phyloP scores from a whole-genome alignment of 2,797 vertebrate species.

The Myotis myotis region DNA sequence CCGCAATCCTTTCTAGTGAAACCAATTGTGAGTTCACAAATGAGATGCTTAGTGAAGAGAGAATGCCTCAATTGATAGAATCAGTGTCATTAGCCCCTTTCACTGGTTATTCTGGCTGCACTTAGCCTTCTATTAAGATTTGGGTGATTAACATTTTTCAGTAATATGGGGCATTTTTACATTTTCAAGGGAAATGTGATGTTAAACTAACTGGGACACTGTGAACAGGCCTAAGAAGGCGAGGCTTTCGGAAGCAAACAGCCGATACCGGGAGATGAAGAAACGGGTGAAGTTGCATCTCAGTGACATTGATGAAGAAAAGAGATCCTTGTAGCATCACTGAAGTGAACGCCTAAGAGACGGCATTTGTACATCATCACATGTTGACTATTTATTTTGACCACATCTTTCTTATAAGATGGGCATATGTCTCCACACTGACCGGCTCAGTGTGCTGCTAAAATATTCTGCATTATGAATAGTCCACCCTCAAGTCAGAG shows the following conservation, averaged over 20 bases:
- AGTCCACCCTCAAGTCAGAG: not conserved
- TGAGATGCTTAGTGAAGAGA: slow-evolving; percentile 33
- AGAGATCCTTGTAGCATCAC: not conserved
- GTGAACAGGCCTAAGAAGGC: not conserved
- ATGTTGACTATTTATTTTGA: not conserved
- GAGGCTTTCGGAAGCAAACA: slow-evolving; percentile 3
- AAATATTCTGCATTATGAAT: not conserved
- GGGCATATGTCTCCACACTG: not conserved
- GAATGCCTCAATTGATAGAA: not conserved
- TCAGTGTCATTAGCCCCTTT: slow-evolving; percentile 39
- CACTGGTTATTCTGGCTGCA: slow-evolving; percentile 3
- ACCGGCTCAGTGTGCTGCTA: not conserved
- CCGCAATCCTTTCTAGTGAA: slow-evolving; percentile 70
- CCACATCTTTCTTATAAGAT: not conserved
- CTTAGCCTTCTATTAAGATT: slow-evolving; percentile 31
- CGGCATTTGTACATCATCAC: not conserved
- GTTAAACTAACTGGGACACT: slow-evolving; percentile 8
- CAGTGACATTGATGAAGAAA: not conserved
- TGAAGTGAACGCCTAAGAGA: not conserved
- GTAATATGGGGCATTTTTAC: not conserved
- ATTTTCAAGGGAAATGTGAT: slow-evolving; percentile 35
- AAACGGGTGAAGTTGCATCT: not conserved
- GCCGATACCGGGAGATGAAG: not conserved
- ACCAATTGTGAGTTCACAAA: slow-evolving; percentile 51
- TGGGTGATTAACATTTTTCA: not conserved